These are phyloP conservation scores for Drosophila truncata DNA, from an alignment of 1,140 invertebrate species.

Conservation along the genomic window DNA sequence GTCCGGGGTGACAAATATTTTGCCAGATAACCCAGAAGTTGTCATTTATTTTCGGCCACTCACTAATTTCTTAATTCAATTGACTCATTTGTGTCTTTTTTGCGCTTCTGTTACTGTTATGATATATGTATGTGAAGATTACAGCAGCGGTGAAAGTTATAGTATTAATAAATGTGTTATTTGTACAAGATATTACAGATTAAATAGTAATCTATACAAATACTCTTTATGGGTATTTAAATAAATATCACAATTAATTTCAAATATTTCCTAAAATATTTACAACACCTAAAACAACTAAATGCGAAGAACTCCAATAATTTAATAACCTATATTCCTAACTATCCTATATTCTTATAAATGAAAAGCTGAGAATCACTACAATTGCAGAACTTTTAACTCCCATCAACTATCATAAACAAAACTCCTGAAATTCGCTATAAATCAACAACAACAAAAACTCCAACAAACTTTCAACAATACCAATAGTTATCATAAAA, in stretches of 20 bases:
- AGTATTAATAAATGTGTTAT: neutral
- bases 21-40: constrained; percentile 24
- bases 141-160: neutral
- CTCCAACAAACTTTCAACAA: neutral
- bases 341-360: too few relatives aligned
- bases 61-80: constrained; percentile 57
- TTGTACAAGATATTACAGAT: neutral
- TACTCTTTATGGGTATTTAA: neutral
- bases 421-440: too few relatives aligned
- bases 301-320: too few relatives aligned
- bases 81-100: constrained; percentile 37
- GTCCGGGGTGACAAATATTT: constrained; percentile 23
- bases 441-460: neutral
- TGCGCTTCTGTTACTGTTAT: constrained; percentile 30
- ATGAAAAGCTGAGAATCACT: too few relatives aligned
- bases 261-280: neutral
- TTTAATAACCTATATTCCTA: too few relatives aligned
- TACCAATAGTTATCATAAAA: too few relatives aligned
- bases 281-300: too few relatives aligned
- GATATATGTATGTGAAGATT: constrained; percentile 16
- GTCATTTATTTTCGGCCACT: constrained; percentile 22
- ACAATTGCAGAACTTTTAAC: too few relatives aligned
- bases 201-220: neutral
- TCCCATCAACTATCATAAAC: too few relatives aligned
- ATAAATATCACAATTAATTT: too few relatives aligned